phyloP scores from a whole-genome alignment of 35 echinoderm and acorn worm genomes.

The Acanthaster planci region DNA sequence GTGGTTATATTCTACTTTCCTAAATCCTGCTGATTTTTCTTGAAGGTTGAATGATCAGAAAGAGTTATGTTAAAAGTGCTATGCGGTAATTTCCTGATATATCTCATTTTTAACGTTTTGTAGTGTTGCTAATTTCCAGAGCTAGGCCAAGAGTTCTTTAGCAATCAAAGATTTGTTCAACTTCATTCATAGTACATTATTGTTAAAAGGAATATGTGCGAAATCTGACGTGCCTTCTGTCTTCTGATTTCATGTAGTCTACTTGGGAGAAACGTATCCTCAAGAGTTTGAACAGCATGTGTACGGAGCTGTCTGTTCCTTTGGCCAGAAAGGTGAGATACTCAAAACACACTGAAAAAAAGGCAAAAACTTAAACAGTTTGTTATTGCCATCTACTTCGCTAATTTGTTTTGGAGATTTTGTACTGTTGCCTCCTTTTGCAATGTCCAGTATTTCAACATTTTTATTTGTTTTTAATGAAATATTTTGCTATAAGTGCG shows the following conservation, averaged over 20 bases:
- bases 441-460: background rate
- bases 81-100: too few species aligned
- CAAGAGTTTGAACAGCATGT: conserved; percentile 98
- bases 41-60: too few species aligned
- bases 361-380: background rate
- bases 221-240: too few species aligned
- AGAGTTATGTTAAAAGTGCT: too few species aligned
- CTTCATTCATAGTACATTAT: background rate
- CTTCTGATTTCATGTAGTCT: conserved; percentile 58
- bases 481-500: too few species aligned
- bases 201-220: background rate
- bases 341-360: background rate
- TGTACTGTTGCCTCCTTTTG: background rate
- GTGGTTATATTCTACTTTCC: too few species aligned
- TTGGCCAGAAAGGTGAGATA: conserved; percentile 88
- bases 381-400: background rate
- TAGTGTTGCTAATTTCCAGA: too few species aligned
- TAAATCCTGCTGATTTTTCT: too few species aligned
- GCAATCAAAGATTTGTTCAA: background rate
- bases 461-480: too few species aligned
- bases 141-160: too few species aligned
- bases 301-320: conserved; percentile 90
- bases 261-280: conserved; percentile 99
- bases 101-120: too few species aligned
- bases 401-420: background rate